Conservation (phyloP, 2,113 vertebrate genomes). For the Grammomys dolichurus region DNA sequence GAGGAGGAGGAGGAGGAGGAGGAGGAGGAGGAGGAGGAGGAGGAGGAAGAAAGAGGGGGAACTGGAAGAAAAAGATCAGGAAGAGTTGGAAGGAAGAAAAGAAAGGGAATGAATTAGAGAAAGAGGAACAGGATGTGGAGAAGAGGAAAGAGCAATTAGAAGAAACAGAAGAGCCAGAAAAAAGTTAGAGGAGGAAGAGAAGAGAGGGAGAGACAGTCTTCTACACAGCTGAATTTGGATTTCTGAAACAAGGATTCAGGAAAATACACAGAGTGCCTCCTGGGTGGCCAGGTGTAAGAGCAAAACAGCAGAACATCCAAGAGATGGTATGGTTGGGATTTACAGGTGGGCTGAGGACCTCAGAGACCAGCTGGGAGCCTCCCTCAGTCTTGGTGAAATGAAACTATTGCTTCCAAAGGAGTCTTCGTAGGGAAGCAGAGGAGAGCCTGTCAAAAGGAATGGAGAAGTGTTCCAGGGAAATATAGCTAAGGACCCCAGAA, state of each 20-base stretch:
- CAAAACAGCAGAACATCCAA: background rate
- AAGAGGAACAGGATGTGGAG: too few relatives aligned
- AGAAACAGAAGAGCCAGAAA: background rate
- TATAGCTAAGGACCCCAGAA: accelerated
- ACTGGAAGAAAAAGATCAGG: background rate
- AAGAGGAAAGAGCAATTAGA: background rate
- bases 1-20: too few relatives aligned
- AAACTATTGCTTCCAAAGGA: too few relatives aligned
- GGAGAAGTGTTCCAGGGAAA: accelerated
- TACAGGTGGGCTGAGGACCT: background rate
- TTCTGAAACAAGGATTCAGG: background rate
- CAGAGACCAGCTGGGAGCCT: background rate
- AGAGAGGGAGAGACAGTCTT: background rate
- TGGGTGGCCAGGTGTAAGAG: background rate
- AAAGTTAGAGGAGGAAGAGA: background rate
- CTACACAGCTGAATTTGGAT: background rate
- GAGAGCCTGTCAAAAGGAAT: background rate
- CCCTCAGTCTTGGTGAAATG: background rate
- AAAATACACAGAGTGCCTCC: background rate
- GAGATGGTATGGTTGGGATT: accelerated
- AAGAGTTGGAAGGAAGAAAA: background rate
- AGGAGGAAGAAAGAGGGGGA: too few relatives aligned
- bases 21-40: background rate
- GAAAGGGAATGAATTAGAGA: background rate
- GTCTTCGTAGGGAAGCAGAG: background rate